Percentiles rank a stretch among this genome's conserved stretches.
phyloP scores from a whole-genome alignment of 2,888 invertebrate species.

The Brenthis hecate region DNA sequence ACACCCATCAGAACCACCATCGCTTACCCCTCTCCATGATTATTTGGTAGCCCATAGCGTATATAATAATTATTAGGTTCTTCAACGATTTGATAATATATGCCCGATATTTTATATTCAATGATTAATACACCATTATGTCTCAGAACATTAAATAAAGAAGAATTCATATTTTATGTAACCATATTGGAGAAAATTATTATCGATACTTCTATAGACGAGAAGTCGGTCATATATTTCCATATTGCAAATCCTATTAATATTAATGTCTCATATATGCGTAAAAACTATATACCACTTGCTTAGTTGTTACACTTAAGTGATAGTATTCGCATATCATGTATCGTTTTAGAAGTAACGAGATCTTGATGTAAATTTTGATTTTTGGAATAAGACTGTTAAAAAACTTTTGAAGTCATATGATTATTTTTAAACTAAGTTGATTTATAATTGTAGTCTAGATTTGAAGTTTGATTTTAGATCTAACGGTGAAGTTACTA shows the following conservation, averaged over 20 bases:
- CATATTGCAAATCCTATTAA: constrained; percentile 3
- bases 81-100: not conserved
- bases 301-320: constrained; percentile 33
- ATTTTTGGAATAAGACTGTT: constrained; percentile 17
- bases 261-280: not conserved
- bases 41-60: constrained; percentile 68
- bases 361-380: constrained; percentile 1
- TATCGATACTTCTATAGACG: no score
- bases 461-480: constrained; percentile 4
- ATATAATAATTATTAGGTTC: constrained; percentile 57
- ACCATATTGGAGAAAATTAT: no score
- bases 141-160: not conserved
- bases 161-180: constrained; percentile 4
- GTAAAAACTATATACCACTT: constrained; percentile 3
- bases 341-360: not conserved
- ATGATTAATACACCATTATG: not conserved
- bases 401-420: constrained; percentile 12
- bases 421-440: not conserved
- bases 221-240: constrained; percentile 10
- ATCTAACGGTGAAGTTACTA: not conserved
- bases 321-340: constrained; percentile 32
- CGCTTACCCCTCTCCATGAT: constrained; percentile 60
- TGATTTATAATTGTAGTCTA: not conserved
- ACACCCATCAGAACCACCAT: constrained; percentile 36
- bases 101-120: not conserved